Conservation (phyloP, 2,888 invertebrate species). For the Meloe dianella region DNA sequence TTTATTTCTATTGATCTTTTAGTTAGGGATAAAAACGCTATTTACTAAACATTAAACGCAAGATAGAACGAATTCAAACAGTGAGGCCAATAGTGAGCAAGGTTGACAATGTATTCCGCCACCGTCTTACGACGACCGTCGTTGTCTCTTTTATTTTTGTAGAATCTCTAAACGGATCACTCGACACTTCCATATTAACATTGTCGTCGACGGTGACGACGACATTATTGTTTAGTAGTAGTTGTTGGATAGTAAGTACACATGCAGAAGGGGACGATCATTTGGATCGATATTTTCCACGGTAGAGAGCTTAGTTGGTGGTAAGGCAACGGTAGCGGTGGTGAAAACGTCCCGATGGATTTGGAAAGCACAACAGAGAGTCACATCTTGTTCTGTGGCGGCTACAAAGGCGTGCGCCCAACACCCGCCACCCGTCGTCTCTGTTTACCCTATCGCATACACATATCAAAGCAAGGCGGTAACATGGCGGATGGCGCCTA, state of each 20-base stretch:
- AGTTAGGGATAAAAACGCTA: neutral
- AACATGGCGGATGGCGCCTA: slow-evolving; percentile 54
- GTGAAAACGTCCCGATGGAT: slow-evolving; percentile 38
- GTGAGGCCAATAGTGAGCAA: neutral
- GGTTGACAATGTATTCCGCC: neutral
- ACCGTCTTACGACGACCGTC: neutral
- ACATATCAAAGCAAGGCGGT: slow-evolving; percentile 47
- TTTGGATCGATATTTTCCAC: slow-evolving; percentile 37
- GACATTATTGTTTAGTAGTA: neutral
- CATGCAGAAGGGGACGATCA: slow-evolving; percentile 35
- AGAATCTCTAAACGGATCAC: neutral
- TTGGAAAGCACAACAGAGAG: slow-evolving; percentile 31
- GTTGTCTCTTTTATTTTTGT: neutral
- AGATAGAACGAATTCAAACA: neutral
- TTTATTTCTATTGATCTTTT: neutral
- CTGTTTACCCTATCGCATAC: slow-evolving; percentile 50
- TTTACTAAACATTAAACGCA: neutral
- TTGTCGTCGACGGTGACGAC: neutral
- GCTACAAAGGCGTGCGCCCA: slow-evolving; percentile 40
- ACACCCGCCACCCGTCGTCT: slow-evolving; percentile 32
- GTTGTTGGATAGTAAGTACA: slow-evolving; percentile 21
- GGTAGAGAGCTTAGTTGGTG: slow-evolving; percentile 25
- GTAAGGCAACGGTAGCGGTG: slow-evolving; percentile 23
- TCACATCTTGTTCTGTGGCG: slow-evolving; percentile 37
- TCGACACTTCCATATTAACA: neutral